Evolutionary conservation across 30 jellyfish, hydroid and myxozoan genomes (phyloP).

Genomic region (Catostylus mosaicus): DNA sequence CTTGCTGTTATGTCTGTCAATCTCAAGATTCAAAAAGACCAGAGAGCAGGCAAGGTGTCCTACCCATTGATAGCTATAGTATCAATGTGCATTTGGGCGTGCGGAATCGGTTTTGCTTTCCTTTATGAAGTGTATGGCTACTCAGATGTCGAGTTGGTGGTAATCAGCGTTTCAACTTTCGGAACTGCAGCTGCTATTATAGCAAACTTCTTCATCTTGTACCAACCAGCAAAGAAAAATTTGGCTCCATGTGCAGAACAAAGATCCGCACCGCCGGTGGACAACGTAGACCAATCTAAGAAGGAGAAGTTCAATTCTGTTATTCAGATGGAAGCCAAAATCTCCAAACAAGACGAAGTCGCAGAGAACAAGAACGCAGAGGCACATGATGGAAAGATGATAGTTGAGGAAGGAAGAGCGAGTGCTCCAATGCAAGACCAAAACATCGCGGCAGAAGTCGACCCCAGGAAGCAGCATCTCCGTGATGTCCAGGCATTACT

Average conservation of each 20-base stretch:
- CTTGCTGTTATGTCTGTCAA: conserved; percentile 15
- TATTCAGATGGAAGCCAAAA: not conserved
- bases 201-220: not conserved
- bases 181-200: conserved; percentile 13
- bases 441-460: not conserved
- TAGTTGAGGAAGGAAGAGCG: not conserved
- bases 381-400: not conserved
- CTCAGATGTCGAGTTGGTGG: not conserved
- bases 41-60: not conserved
- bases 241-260: not conserved
- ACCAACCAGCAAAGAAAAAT: conserved; percentile 11
- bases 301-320: not conserved
- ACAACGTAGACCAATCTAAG: not conserved
- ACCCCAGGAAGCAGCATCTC: not conserved
- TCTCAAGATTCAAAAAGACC: not conserved
- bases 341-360: not conserved
- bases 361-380: not conserved
- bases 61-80: not conserved
- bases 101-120: conserved; percentile 21
- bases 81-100: conserved; percentile 35
- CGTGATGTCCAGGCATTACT: conserved; percentile 13
- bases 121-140: conserved; percentile 6
- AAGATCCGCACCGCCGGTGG: not conserved
- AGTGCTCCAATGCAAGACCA: not conserved
- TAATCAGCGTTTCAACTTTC: not conserved